phyloP scores from a whole-genome alignment of 2,113 vertebrate species.

The Poecile atricapillus region DNA sequence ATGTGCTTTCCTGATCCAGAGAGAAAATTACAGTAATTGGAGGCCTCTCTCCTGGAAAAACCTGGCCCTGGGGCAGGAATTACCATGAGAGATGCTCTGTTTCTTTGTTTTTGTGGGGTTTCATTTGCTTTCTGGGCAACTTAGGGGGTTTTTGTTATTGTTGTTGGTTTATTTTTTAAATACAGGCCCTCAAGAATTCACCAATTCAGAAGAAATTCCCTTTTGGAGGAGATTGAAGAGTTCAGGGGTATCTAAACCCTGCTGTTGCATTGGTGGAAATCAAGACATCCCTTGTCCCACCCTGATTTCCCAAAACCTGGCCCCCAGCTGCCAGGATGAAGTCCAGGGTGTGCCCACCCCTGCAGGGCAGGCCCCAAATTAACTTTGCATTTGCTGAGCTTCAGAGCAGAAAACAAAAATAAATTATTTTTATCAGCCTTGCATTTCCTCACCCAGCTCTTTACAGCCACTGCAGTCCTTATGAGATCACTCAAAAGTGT shows the following conservation, averaged over 20 bases:
- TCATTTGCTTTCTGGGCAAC: background rate
- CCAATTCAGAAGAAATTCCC: background rate
- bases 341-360: background rate
- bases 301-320: background rate
- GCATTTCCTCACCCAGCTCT: background rate
- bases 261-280: background rate
- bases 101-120: background rate
- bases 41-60: background rate
- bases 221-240: background rate
- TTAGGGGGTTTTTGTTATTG: rapidly evolving
- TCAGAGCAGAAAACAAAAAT: background rate
- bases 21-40: background rate
- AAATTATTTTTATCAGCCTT: background rate
- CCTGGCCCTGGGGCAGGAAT: background rate
- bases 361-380: background rate
- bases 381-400: background rate
- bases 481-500: background rate
- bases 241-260: background rate
- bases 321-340: background rate
- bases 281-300: rapidly evolving
- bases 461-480: background rate
- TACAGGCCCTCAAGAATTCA: background rate
- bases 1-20: background rate
- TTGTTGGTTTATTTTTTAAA: background rate
- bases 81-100: background rate